These are phyloP conservation scores for Rutilus rutilus DNA, from an alignment of 2,113 vertebrate species.

Conservation along the genomic window DNA sequence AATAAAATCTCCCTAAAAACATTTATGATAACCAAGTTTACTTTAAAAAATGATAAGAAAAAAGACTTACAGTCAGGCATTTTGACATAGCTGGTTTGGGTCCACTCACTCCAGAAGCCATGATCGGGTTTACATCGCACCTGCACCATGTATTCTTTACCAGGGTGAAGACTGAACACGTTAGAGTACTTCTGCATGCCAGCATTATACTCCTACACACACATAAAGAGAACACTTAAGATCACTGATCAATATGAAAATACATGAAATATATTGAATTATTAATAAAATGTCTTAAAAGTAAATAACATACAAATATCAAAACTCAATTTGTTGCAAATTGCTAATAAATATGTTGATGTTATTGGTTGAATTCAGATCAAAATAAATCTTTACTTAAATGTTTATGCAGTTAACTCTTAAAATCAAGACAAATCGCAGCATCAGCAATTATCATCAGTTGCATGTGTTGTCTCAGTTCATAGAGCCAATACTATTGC, in stretches of 20 bases:
- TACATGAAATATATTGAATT: not conserved
- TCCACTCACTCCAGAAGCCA: constrained; percentile 84
- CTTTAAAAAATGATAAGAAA: not conserved
- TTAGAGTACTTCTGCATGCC: constrained; percentile 87
- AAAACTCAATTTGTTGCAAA: not conserved
- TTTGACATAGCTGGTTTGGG: constrained; percentile 60
- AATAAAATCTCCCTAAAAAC: not conserved
- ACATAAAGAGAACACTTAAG: constrained; percentile 24
- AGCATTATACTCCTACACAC: constrained; percentile 75
- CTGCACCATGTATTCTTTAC: constrained; percentile 83
- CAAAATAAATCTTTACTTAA: not conserved
- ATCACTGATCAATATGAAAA: not conserved
- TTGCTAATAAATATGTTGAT: not conserved
- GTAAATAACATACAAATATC: not conserved
- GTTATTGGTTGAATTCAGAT: not conserved
- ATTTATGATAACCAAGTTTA: not conserved
- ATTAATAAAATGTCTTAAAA: not conserved
- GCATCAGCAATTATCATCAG: constrained; percentile 11
- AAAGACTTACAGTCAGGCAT: constrained; percentile 76
- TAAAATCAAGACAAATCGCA: not conserved
- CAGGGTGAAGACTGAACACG: constrained; percentile 83
- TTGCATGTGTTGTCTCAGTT: not conserved
- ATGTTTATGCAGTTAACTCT: not conserved
- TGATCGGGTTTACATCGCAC: constrained; percentile 89
- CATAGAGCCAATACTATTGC: not conserved